These are phyloP conservation scores for Mustela nigripes DNA, from an alignment of 2,113 vertebrate genomes.

Conservation along the genomic window DNA sequence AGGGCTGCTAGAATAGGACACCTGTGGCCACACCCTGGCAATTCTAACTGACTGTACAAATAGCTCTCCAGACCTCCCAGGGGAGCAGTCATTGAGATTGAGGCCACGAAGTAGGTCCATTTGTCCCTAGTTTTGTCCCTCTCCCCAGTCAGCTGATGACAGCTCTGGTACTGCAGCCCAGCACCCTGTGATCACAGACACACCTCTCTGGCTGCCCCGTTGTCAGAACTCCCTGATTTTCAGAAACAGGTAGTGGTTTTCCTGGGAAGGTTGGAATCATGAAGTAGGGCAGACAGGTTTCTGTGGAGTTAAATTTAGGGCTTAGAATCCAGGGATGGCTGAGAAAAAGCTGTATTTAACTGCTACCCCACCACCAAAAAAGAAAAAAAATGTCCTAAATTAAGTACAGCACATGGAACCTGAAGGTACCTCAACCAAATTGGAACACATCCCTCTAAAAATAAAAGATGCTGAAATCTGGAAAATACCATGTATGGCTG, in stretches of 20 bases:
- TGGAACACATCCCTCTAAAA: slow-evolving; percentile 72
- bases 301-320: slow-evolving; percentile 76
- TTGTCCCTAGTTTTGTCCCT: slow-evolving; percentile 45
- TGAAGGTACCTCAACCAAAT: slow-evolving; percentile 41
- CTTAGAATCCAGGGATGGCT: slow-evolving; percentile 48
- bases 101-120: slow-evolving; percentile 48
- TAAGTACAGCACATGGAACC: slow-evolving; percentile 27
- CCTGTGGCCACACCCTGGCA: slow-evolving; percentile 50
- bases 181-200: not conserved
- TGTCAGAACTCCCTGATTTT: slow-evolving; percentile 19
- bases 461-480: slow-evolving; percentile 75
- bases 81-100: slow-evolving; percentile 54
- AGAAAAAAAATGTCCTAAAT: slow-evolving; percentile 54
- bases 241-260: slow-evolving; percentile 9
- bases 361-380: slow-evolving; percentile 23
- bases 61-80: slow-evolving; percentile 1
- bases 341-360: slow-evolving; percentile 59
- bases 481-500: slow-evolving; percentile 53
- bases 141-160: slow-evolving; percentile 66
- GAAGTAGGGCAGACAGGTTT: slow-evolving; percentile 66
- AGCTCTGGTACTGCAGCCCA: not conserved
- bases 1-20: slow-evolving; percentile 50
- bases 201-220: not conserved
- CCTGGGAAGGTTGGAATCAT: not conserved
- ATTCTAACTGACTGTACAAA: slow-evolving; percentile 53